A percentile compares a stretch with the other conserved stretches of the same genome.
phyloP scores from a whole-genome alignment of 2,888 invertebrate genomes.

The Nemotelus nigrinus region DNA sequence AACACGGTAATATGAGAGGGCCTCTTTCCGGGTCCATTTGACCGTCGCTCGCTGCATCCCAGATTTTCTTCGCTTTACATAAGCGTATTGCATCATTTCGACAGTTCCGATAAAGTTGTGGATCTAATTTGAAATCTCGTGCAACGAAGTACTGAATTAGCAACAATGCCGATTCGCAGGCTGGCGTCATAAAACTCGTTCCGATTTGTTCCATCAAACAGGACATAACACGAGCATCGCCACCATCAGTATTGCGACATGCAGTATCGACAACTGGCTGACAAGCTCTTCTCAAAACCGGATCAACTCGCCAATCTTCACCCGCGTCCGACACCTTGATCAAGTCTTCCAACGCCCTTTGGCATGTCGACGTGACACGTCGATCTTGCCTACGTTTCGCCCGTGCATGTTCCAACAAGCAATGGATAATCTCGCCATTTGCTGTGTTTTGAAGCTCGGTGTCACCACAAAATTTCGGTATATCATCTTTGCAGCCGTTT shows the following conservation, averaged over 20 bases:
- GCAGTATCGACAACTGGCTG: slow-evolving; percentile 82
- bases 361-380: slow-evolving; percentile 76
- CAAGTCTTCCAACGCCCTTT: slow-evolving; percentile 80
- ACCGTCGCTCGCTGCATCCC: slow-evolving; percentile 72
- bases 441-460: slow-evolving; percentile 67
- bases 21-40: slow-evolving; percentile 81
- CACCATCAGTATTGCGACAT: slow-evolving; percentile 78
- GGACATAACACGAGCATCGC: slow-evolving; percentile 85
- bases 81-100: slow-evolving; percentile 84
- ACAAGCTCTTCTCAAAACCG: slow-evolving; percentile 86
- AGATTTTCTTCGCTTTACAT: slow-evolving; percentile 82
- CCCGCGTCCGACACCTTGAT: slow-evolving; percentile 91
- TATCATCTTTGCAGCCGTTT: slow-evolving; percentile 85
- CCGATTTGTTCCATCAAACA: slow-evolving; percentile 94
- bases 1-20: slow-evolving; percentile 87
- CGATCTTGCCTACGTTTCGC: slow-evolving; percentile 70
- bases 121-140: slow-evolving; percentile 92
- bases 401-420: slow-evolving; percentile 89
- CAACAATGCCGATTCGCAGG: slow-evolving; percentile 90
- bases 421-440: slow-evolving; percentile 93
- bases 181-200: slow-evolving; percentile 82
- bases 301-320: slow-evolving; percentile 95
- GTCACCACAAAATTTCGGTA: slow-evolving; percentile 77
- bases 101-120: slow-evolving; percentile 86
- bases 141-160: slow-evolving; percentile 98